A percentile compares a stretch with the other conserved stretches of the same genome.
Evolutionary conservation across 2,888 invertebrate genomes (phyloP).

Genomic region (Microchrysa polita): DNA sequence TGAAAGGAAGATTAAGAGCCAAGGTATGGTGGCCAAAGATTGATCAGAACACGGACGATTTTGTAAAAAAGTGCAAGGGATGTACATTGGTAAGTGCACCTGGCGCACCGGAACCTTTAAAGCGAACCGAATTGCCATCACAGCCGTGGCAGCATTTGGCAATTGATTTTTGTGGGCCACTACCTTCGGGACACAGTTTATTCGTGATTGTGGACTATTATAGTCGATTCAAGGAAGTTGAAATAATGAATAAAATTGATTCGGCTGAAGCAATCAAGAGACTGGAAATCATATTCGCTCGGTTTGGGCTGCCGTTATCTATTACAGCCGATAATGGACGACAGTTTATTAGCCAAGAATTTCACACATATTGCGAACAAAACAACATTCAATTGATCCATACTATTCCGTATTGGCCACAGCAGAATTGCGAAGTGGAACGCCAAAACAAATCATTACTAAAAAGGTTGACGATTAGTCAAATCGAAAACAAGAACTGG

Average conservation of each 20-base stretch:
- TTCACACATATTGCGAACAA: too few species aligned
- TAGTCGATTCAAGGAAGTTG: constrained; percentile 45
- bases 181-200: constrained; percentile 46
- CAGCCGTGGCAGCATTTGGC: constrained; percentile 29
- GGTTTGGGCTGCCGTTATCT: too few species aligned
- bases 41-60: too few species aligned
- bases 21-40: constrained; percentile 47
- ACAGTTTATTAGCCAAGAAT: too few species aligned
- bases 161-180: constrained; percentile 41
- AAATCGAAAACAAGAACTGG: too few species aligned
- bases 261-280: constrained; percentile 45
- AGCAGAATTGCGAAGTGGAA: too few species aligned
- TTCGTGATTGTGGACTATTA: constrained; percentile 48
- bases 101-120: constrained; percentile 26
- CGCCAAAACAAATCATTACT: too few species aligned
- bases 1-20: constrained; percentile 46
- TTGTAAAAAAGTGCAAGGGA: constrained; percentile 42
- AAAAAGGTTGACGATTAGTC: too few species aligned
- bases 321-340: too few species aligned
- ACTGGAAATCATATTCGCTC: constrained; percentile 50
- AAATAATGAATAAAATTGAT: not conserved
- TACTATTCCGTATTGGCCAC: too few species aligned
- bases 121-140: constrained; percentile 42
- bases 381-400: too few species aligned
- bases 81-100: constrained; percentile 48